Conservation (phyloP, 2,113 vertebrate species). For the Tylochromis polylepis region DNA sequence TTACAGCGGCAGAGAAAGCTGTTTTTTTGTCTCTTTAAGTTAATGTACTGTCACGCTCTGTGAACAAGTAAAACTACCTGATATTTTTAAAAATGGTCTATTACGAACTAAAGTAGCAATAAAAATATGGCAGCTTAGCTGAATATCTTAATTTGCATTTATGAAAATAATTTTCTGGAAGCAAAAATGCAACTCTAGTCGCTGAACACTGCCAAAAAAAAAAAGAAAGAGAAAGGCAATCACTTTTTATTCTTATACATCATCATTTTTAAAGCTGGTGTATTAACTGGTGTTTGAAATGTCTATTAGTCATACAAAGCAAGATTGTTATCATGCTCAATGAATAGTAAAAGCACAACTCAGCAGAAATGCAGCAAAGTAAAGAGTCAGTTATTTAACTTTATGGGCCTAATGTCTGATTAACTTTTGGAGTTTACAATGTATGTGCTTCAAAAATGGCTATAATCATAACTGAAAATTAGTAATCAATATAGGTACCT, state of each 20-base stretch:
- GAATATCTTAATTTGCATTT: not conserved
- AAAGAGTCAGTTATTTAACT: conserved; percentile 25
- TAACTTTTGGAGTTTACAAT: not conserved
- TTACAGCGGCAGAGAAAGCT: not conserved
- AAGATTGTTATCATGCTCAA: conserved; percentile 29
- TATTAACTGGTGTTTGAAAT: conserved; percentile 13
- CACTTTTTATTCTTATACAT: conserved; percentile 14
- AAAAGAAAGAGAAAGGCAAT: conserved; percentile 8
- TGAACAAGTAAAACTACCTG: not conserved
- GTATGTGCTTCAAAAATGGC: not conserved
- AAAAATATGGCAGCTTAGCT: not conserved
- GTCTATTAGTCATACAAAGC: conserved; percentile 22
- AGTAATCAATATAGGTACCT: not conserved
- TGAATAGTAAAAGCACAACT: conserved; percentile 34
- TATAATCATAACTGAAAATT: not conserved
- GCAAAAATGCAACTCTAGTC: not conserved
- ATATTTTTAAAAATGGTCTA: not conserved
- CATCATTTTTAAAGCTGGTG: conserved; percentile 12
- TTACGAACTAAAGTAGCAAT: not conserved
- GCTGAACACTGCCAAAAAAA: not conserved
- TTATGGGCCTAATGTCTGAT: not conserved
- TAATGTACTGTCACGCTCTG: not conserved
- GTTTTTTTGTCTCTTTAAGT: not conserved
- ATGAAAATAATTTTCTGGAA: not conserved
- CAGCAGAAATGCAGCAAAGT: conserved; percentile 24